phyloP scores from a whole-genome alignment of 2,797 vertebrate species.

The Chaetophractus vellerosus region DNA sequence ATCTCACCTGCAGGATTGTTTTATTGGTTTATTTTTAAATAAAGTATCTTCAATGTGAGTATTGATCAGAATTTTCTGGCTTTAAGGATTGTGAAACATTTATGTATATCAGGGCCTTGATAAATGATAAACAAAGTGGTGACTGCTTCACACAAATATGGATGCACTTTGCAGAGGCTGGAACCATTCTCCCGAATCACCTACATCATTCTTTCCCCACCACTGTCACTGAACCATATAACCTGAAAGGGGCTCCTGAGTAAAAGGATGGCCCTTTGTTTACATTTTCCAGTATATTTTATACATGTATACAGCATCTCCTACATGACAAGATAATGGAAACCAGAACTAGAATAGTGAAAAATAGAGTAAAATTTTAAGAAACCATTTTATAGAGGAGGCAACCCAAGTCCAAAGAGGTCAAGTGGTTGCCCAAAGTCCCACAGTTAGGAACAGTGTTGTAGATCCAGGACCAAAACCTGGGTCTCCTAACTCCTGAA shows the following conservation, averaged over 20 bases:
- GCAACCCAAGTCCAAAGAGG: not conserved
- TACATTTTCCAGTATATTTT: not conserved
- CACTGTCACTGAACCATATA: not conserved
- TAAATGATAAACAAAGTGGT: not conserved
- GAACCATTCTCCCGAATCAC: not conserved
- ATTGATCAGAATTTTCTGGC: not conserved
- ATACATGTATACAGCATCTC: not conserved
- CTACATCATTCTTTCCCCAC: not conserved
- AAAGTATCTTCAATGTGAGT: not conserved
- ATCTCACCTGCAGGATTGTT: not conserved
- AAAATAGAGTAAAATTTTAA: conserved; percentile 49
- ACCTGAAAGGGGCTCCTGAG: not conserved
- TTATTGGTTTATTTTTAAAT: not conserved
- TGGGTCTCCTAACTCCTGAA: not conserved
- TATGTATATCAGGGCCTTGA: not conserved
- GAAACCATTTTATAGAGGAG: conserved; percentile 10
- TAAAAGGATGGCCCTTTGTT: not conserved
- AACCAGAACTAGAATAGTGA: conserved; percentile 47
- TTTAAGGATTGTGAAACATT: not conserved
- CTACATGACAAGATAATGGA: conserved; percentile 13
- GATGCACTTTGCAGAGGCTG: not conserved
- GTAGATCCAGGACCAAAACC: not conserved
- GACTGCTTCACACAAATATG: not conserved
- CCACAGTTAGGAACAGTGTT: not conserved
- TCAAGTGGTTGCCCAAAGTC: not conserved